Base-by-base conservation (phyloP, 2,797 vertebrate genomes). In the Lycodopsis pacificus region DNA sequence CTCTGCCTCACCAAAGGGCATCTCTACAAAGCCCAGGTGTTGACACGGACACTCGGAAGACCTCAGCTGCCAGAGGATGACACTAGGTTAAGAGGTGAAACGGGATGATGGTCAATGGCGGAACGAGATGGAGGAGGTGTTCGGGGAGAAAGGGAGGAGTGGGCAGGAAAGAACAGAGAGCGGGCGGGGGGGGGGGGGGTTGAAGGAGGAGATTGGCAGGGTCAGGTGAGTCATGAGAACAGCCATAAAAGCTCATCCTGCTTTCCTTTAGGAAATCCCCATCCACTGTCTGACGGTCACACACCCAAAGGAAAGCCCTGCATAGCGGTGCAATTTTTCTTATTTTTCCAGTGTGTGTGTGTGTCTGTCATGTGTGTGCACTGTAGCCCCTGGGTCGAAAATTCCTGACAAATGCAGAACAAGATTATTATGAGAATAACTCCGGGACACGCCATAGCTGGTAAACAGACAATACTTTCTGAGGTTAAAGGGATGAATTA, bases 161-260 rank as follows among this genome's bases (percentile, higher is more conserved):
- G 59, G 3, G 10, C 14, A 30, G 3, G 14, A n/a, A 36, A 36
- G 44, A 38, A 44, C 32, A 17, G 34, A 42, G 2, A 36, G 20
- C 1, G 59, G 36, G 25, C 40, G 22, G 15, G 59, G 49, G 15
- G 14, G 42, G 8, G 19, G 30, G 59, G 40, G 42, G 19, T 74
- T 68, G 38, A 27, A 67, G 64, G 59, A 82, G 81, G 75, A 77
- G 66, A 80, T 36, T 75, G 65, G 25, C 48, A 53, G 57, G 84
- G 88, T 92, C 85, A 90, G 81, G 80, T 89, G 79, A 84, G 87
- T 85, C 84, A 88, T 83, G 87, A 87, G 83, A 90, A 90, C 64
- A 65, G 70, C 51, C 63, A 73, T 77, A 80, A 83, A 88, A 89
- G 76, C 46, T 59, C 82, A 85, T 88, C 85, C 86, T 82, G 89